Evolutionary conservation across 2,888 invertebrate species (phyloP).

Genomic region (Catocala sponsa): DNA sequence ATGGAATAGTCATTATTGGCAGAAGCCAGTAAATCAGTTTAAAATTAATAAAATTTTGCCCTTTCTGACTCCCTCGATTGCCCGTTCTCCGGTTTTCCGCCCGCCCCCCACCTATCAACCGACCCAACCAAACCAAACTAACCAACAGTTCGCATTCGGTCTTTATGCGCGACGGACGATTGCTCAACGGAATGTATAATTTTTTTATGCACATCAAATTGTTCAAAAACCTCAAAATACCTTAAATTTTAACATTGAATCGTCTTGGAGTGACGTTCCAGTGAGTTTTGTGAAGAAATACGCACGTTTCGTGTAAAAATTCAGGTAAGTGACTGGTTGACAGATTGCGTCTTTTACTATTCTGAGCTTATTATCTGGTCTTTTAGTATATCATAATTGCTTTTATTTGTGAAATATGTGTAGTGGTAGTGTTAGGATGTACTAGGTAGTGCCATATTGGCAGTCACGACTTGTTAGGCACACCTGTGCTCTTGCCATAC

Average conservation of each 20-base stretch:
- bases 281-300: slow-evolving; percentile 80
- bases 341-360: slow-evolving; percentile 85
- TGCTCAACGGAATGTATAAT: slow-evolving; percentile 82
- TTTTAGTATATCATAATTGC: slow-evolving; percentile 65
- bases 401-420: slow-evolving; percentile 55
- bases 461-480: slow-evolving; percentile 47
- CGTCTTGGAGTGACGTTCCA: slow-evolving; percentile 78
- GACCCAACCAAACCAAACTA: slow-evolving; percentile 74
- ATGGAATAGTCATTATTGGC: slow-evolving; percentile 8
- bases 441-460: slow-evolving; percentile 63
- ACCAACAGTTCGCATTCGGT: slow-evolving; percentile 89
- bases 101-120: slow-evolving; percentile 67
- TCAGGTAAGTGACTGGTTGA: slow-evolving; percentile 84
- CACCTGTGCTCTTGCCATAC: slow-evolving; percentile 66
- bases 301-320: slow-evolving; percentile 76
- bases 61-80: slow-evolving; percentile 75
- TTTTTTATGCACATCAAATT: slow-evolving; percentile 86
- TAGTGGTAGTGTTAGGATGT: slow-evolving; percentile 42
- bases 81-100: slow-evolving; percentile 84
- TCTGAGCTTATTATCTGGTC: slow-evolving; percentile 69
- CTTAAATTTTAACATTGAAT: slow-evolving; percentile 74
- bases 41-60: slow-evolving; percentile 62
- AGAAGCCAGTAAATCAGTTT: slow-evolving; percentile 22
- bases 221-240: slow-evolving; percentile 85
- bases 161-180: slow-evolving; percentile 85